Evolutionary conservation across 2,888 invertebrate species (phyloP), one percentile per base, ranked within the genome.

Genomic region (Leucania comma): DNA sequence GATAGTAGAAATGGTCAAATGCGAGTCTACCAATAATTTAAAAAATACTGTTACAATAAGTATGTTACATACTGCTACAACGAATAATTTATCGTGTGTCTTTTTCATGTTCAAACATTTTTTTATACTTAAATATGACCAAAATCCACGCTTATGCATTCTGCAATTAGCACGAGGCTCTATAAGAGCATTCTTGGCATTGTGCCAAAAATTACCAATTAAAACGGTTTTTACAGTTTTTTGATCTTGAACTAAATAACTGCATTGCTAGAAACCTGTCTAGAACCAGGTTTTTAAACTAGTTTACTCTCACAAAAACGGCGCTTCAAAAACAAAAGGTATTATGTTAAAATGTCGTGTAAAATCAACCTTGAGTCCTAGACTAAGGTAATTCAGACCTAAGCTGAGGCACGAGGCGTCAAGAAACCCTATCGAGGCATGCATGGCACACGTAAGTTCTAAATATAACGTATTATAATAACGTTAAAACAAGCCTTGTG

Each of bases 341-440:
- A 22, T 42, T 63, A 54, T n/a, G 20, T 22, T 48, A 42, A 29
- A 24, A 8, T 56, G 17, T 71, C 77, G 38, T 67, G 46, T 26
- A 32, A 61, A 69, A 48, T 42, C 57, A 51, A 70, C 80, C 82
- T 80, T 82, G 63, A 54, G 63, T 53, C 32, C 59, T 46, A 74
- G 38, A 53, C 69, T 53, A 26, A 65, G 35, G 20, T 56, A 42
- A 53, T 67, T 56, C 29, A n/a, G 50, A 3, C 51, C 26, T 46
- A 35, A 35, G 66, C 63, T 35, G 62, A 59, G 17, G 14, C 26
- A 60, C 29, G 64, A 74, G 81, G 81, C 77, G 82, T 71, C 64
- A 70, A 51, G 85, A 85, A 85, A 74, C 85, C 86, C 4, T 76
- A 82, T 32, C 10, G 42, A 24, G 24, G 20, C 59, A 64, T n/a